Evolutionary conservation across 2,888 invertebrate species (phyloP).

Genomic region (Andrena haemorrhoa): DNA sequence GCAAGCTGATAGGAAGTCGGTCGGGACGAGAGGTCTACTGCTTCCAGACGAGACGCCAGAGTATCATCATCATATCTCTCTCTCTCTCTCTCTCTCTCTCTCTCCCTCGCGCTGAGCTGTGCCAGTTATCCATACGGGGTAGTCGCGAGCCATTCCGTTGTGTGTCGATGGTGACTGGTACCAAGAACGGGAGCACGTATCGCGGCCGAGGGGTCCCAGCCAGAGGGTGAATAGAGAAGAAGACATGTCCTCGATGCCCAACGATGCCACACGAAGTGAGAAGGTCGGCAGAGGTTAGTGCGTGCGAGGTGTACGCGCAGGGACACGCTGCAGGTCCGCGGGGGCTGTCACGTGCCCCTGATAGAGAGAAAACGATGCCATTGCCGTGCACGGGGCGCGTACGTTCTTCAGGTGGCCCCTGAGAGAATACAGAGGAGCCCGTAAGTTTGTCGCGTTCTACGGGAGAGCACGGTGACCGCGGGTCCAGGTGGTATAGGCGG

Average conservation of each 20-base stretch:
- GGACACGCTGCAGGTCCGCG: slow-evolving; percentile 62
- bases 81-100: no score
- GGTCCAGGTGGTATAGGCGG: slow-evolving; percentile 38
- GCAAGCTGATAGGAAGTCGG: slow-evolving; percentile 34
- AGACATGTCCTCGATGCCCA: slow-evolving; percentile 75
- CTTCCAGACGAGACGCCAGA: slow-evolving; percentile 12
- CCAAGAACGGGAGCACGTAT: neutral
- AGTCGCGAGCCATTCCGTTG: slow-evolving; percentile 3
- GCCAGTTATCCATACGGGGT: slow-evolving; percentile 17
- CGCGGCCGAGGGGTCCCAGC: slow-evolving; percentile 1
- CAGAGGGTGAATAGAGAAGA: slow-evolving; percentile 27
- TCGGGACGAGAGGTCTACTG: slow-evolving; percentile 28
- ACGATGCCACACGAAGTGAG: slow-evolving; percentile 71
- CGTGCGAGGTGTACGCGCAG: slow-evolving; percentile 69
- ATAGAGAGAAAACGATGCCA: slow-evolving; percentile 66
- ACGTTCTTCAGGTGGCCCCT: slow-evolving; percentile 60
- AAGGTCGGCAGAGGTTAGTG: slow-evolving; percentile 62
- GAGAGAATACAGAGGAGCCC: slow-evolving; percentile 42
- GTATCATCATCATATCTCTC: no score
- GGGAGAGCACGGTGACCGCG: slow-evolving; percentile 36
- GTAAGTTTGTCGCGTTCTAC: slow-evolving; percentile 21
- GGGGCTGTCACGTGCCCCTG: slow-evolving; percentile 76
- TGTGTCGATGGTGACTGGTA: neutral
- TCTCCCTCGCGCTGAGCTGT: slow-evolving; percentile 35
- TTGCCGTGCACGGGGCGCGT: slow-evolving; percentile 60